phyloP scores from a whole-genome alignment of 2,888 invertebrate species.

The Erpobdella octoculata region DNA sequence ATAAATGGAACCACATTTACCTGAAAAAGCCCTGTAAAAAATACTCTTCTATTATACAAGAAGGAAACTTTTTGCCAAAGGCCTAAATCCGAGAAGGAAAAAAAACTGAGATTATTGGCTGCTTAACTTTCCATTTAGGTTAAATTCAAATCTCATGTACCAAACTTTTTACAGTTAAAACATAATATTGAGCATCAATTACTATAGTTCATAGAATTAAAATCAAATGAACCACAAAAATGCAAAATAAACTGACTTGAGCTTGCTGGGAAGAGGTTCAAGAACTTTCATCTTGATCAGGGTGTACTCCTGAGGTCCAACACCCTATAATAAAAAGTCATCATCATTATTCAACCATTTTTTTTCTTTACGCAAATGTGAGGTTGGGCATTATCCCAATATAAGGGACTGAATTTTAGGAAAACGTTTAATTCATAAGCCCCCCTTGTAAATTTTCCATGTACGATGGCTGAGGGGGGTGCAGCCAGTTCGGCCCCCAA shows the following conservation, averaged over 20 bases:
- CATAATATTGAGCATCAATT: neutral
- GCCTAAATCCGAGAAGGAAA: neutral
- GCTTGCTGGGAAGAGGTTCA: slow-evolving; percentile 64
- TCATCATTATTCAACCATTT: neutral
- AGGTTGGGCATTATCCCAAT: no score
- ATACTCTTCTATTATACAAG: no score
- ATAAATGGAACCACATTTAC: slow-evolving; percentile 55
- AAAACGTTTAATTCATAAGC: no score
- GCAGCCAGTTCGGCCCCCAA: neutral
- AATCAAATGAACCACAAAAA: neutral
- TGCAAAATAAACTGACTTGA: slow-evolving; percentile 52
- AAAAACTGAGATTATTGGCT: neutral
- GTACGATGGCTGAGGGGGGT: no score
- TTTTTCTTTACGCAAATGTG: neutral
- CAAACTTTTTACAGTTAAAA: neutral
- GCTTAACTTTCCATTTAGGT: no score
- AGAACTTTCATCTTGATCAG: slow-evolving; percentile 82
- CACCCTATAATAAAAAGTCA: slow-evolving; percentile 58
- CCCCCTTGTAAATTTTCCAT: no score
- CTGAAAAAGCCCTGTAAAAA: slow-evolving; percentile 3
- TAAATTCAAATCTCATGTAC: no score
- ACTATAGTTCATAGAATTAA: neutral
- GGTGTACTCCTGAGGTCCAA: slow-evolving; percentile 95
- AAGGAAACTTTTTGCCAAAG: neutral
- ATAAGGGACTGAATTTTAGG: neutral